Evolutionary conservation across 1,140 invertebrate genomes (phyloP).

Genomic region (Drosophila fuyamai): DNA sequence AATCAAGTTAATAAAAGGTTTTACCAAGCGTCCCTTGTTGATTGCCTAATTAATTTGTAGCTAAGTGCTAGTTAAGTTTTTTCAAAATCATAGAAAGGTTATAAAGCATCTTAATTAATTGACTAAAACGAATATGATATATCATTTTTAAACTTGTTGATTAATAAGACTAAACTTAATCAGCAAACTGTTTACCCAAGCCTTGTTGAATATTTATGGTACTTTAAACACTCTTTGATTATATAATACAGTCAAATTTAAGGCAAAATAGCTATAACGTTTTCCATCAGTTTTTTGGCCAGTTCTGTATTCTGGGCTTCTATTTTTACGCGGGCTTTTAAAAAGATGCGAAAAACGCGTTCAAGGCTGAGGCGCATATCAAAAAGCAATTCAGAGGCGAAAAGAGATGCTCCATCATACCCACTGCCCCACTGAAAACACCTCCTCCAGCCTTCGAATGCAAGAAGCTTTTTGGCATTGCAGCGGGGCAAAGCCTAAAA

Average conservation of each 20-base stretch:
- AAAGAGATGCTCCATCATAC: constrained; percentile 20
- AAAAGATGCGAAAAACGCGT: constrained; percentile 53
- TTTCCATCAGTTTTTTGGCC: not conserved
- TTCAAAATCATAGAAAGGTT: too few species aligned
- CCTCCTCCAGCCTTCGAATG: constrained; percentile 13
- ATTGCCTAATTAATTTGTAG: too few species aligned
- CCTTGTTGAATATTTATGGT: not conserved
- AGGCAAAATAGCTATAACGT: constrained; percentile 41
- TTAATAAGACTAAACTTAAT: too few species aligned
- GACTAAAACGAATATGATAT: too few species aligned
- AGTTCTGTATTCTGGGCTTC: constrained; percentile 15
- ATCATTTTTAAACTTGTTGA: too few species aligned
- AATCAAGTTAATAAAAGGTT: too few species aligned
- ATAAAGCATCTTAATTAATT: too few species aligned
- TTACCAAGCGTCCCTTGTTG: too few species aligned
- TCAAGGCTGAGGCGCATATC: constrained; percentile 56
- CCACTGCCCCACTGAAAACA: not conserved
- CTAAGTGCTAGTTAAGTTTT: too few species aligned
- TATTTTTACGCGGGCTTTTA: constrained; percentile 32
- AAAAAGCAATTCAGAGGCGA: constrained; percentile 77
- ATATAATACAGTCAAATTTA: constrained; percentile 50
- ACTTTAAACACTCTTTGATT: not conserved
- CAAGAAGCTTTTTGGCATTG: constrained; percentile 62
- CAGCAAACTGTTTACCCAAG: too few species aligned
- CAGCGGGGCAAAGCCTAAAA: constrained; percentile 72